These are phyloP conservation scores for Dermatophagoides farinae DNA, from an alignment of 1,140 invertebrate genomes.

Conservation along the genomic window DNA sequence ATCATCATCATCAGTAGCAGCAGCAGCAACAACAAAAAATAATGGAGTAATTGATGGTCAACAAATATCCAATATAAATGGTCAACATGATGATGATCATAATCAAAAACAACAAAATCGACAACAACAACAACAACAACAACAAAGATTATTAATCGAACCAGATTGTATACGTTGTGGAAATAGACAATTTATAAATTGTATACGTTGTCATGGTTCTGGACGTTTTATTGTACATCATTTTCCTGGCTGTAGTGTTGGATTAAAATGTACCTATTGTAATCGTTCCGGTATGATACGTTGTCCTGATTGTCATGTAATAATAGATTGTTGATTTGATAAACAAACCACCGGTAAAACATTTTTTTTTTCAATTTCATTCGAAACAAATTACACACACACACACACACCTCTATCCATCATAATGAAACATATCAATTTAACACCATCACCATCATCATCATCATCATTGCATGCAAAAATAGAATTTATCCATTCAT, in stretches of 20 bases:
- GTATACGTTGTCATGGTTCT: slow-evolving; percentile 12
- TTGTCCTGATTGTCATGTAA: slow-evolving; percentile 12
- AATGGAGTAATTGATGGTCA: not conserved
- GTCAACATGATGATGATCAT: not conserved
- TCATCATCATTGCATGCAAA: too few species aligned
- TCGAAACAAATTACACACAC: too few species aligned
- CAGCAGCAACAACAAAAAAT: not conserved
- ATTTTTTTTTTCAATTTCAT: too few species aligned
- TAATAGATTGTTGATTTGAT: too few species aligned
- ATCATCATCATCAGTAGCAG: not conserved
- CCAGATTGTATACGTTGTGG: slow-evolving; percentile 5
- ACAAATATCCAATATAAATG: not conserved
- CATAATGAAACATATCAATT: too few species aligned
- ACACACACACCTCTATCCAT: too few species aligned
- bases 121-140: not conserved
- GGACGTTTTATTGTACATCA: slow-evolving; percentile 9
- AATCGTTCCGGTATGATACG: slow-evolving; percentile 1
- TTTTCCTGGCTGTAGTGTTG: slow-evolving; percentile 5
- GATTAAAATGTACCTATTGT: slow-evolving; percentile 10
- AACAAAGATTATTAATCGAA: not conserved
- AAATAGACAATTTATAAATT: slow-evolving; percentile 6
- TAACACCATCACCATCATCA: too few species aligned
- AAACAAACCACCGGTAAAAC: too few species aligned
- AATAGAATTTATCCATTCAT: too few species aligned
- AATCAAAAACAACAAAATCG: not conserved